These are phyloP conservation scores for Leucoraja erinaceus DNA, from an alignment of 2,113 vertebrate species.

Conservation along the genomic window DNA sequence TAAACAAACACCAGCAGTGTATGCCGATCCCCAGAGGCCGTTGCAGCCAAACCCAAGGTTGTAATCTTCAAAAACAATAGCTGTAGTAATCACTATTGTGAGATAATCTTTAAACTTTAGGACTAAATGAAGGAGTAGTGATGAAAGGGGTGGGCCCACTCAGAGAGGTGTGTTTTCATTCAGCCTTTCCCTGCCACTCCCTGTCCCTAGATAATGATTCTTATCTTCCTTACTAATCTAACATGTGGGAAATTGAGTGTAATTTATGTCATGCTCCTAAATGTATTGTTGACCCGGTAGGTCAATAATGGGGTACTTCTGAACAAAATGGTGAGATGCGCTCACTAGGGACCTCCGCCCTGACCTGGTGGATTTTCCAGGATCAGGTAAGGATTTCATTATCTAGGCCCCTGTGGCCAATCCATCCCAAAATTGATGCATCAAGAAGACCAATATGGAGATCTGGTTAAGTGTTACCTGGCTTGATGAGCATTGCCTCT, in stretches of 20 bases:
- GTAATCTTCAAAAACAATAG: constrained; percentile 45
- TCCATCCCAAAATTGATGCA: not conserved
- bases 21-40: constrained; percentile 37
- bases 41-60: constrained; percentile 40
- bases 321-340: not conserved
- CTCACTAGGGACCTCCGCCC: not conserved
- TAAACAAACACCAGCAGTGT: constrained; percentile 7
- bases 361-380: not conserved
- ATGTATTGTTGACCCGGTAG: not conserved
- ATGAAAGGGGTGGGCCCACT: constrained; percentile 49
- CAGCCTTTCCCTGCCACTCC: not conserved
- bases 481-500: not conserved
- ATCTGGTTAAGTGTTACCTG: not conserved
- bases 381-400: not conserved
- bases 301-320: not conserved
- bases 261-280: not conserved
- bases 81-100: constrained; percentile 54
- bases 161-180: not conserved
- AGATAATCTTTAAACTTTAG: constrained; percentile 50
- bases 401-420: not conserved
- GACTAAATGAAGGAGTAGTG: constrained; percentile 42
- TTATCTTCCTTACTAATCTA: not conserved
- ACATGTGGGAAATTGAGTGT: not conserved
- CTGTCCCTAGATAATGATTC: not conserved
- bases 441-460: not conserved